Evolutionary conservation across 1,140 invertebrate species (phyloP), one percentile per base, ranked within the genome.

Genomic region (Rhagoletis pomonella): DNA sequence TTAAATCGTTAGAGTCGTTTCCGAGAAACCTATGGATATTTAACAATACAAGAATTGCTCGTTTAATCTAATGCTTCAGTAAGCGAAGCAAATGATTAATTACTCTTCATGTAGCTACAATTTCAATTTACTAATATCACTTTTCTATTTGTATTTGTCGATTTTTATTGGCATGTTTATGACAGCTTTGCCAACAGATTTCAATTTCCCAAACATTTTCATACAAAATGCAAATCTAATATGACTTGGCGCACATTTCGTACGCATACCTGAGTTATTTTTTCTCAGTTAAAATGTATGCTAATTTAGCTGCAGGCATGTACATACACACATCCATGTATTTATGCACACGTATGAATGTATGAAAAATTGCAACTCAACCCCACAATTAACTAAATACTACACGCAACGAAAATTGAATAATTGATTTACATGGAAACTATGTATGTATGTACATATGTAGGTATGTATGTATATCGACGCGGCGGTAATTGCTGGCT

Each of bases 361-460:
- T 5, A 10, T 0, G 17, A 62, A 39, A 81, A 81, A 50, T 81
- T 50, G 17, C 19, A 9, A 47, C 47, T 10, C 1, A n/a, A 81
- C 50, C 73, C 73, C n/a, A 7, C 47, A 81, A 81, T 81, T 58
- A 81, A 81, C 44, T 55, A 50, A 2, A 81, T 58, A 19, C 2
- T 81, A 29, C 73, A 81, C 47, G 73, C 73, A 81, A 55, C 73
- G 9, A 55, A 81, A 81, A 81, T 81, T 19, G 73, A 19, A 55
- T 81, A 81, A 81, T 81, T 81, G 73, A 81, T 81, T 81, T 81
- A 81, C 47, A 55, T 81, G 73, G 17, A 81, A 67, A 81, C 17
- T 73, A 44, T 62, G 4, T 62, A 62, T 4, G 4, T 12, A 14
- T 62, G 12, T 62, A 62, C 12, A 62, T 62, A 29, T 29, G 29